phyloP scores from a whole-genome alignment of 2,888 invertebrate species.

The Sphinx pinastri region DNA sequence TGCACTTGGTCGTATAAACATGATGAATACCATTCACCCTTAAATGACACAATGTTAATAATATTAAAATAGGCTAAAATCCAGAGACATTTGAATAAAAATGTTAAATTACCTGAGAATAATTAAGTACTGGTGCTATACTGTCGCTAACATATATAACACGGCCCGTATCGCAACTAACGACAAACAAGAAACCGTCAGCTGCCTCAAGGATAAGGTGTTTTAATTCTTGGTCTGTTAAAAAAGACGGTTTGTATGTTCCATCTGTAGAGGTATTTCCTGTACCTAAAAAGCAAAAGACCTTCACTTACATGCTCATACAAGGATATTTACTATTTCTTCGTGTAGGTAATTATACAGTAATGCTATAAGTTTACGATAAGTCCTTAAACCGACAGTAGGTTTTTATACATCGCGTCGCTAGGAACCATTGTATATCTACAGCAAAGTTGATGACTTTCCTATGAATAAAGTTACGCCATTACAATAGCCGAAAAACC shows the following conservation, averaged over 20 bases:
- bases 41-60: slow-evolving; percentile 43
- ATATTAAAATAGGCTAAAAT: not conserved
- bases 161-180: slow-evolving; percentile 98
- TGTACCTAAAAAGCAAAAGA: slow-evolving; percentile 87
- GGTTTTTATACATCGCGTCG: too few relatives aligned
- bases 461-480: too few relatives aligned
- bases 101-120: slow-evolving; percentile 88
- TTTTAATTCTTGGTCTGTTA: slow-evolving; percentile 99
- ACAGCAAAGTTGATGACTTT: too few relatives aligned
- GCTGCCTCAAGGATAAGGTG: slow-evolving; percentile 99
- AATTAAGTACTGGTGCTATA: slow-evolving; percentile 98
- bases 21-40: slow-evolving; percentile 98
- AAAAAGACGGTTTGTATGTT: slow-evolving; percentile 98
- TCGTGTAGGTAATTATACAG: too few relatives aligned
- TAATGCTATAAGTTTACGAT: too few relatives aligned
- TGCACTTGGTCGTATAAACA: slow-evolving; percentile 98
- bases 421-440: too few relatives aligned
- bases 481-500: too few relatives aligned
- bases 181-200: slow-evolving; percentile 97
- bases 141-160: slow-evolving; percentile 99
- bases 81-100: not conserved
- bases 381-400: too few relatives aligned
- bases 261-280: slow-evolving; percentile 98
- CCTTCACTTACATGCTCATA: not conserved
- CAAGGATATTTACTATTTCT: too few relatives aligned